Base-by-base conservation (phyloP, 2,113 vertebrate species). In the Polypterus bichir region DNA sequence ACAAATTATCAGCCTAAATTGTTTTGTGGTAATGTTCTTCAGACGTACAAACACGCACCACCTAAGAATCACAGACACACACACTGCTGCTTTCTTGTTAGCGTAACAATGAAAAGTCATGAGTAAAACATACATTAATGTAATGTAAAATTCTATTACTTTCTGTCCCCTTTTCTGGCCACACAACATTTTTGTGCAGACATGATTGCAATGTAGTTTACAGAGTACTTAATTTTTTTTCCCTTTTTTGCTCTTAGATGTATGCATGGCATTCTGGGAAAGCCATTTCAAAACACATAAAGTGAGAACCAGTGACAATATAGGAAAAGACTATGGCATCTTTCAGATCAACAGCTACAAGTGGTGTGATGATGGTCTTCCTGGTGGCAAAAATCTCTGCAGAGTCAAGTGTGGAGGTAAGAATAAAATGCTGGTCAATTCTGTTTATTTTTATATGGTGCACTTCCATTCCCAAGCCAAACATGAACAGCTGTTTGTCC, bases 331-430 rank as follows among this genome's bases (percentile, higher is more conserved):
- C 69, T 73, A 73, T 48, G 71, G 71, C 46, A 60, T 73, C 59
- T 73, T 73, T 59, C 71, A 73, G 57, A 73, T 73, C 27, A 73
- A 71, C 63, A 73, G 71, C 54, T 71, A 48, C 45, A 69, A 73
- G 60, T 73, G 72, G 72, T 73, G 72, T 9, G 3, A 71, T 3
- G 72, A 73, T 5, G 67, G 65, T 7, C 71, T 67, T 5, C 3
- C n/a, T 5, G 59, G 27, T 3, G 69, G 72, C 59, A 49, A 66
- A 63, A 73, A 27, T 27, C 70, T 57, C 4, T 47, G 46, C 49
- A 51, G 2, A 27, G 2, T 27, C 27, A 27, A 27, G 27, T 27
- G 49, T 51, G 49, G 6, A 51, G 49, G 49, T 51, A 51, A 51
- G 9, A 51, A 51, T 9, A 51, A 51, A 6, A 6, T 7, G 6